Percentiles rank a stretch among this genome's conserved stretches.
Evolutionary conservation across 2,888 invertebrate genomes (phyloP).

Genomic region (Podotricha telesiphe): DNA sequence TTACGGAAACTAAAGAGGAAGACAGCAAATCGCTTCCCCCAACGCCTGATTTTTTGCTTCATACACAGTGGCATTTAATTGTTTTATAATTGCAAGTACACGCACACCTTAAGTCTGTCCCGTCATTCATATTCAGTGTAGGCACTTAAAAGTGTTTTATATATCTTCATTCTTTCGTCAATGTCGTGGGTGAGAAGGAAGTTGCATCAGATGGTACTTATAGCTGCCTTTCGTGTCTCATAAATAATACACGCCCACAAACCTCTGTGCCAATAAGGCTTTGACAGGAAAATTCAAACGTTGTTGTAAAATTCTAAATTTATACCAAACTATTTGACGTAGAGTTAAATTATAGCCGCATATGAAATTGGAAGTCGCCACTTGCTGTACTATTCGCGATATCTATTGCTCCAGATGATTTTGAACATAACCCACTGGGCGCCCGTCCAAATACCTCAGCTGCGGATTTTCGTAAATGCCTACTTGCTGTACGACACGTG

Average conservation of each 20-base stretch:
- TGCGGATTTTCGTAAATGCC: conserved; percentile 33
- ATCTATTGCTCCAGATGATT: conserved; percentile 29
- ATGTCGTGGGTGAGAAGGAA: conserved; percentile 66
- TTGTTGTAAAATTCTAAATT: conserved; percentile 34
- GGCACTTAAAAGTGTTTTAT: conserved; percentile 30
- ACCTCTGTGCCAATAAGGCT: conserved; percentile 36
- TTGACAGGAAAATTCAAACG: conserved; percentile 35
- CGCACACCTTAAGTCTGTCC: conserved; percentile 44
- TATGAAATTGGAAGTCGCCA: conserved; percentile 25
- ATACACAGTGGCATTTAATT: conserved; percentile 40
- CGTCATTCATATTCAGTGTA: conserved; percentile 32
- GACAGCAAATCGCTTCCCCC: conserved; percentile 44
- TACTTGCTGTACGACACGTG: conserved; percentile 30
- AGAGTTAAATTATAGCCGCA: conserved; percentile 16
- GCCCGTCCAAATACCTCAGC: conserved; percentile 39
- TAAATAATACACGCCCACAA: conserved; percentile 42
- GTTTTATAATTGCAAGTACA: conserved; percentile 50
- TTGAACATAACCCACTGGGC: conserved; percentile 43
- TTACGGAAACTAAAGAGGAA: conserved; percentile 45
- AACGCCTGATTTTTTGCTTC: conserved; percentile 39
- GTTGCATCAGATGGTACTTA: conserved; percentile 64
- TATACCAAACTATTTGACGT: conserved; percentile 28
- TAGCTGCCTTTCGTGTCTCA: conserved; percentile 34
- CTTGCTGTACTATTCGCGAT: conserved; percentile 33
- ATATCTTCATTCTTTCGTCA: conserved; percentile 51